phyloP scores from a whole-genome alignment of 2,888 invertebrate genomes.

The Fragum fragum region DNA sequence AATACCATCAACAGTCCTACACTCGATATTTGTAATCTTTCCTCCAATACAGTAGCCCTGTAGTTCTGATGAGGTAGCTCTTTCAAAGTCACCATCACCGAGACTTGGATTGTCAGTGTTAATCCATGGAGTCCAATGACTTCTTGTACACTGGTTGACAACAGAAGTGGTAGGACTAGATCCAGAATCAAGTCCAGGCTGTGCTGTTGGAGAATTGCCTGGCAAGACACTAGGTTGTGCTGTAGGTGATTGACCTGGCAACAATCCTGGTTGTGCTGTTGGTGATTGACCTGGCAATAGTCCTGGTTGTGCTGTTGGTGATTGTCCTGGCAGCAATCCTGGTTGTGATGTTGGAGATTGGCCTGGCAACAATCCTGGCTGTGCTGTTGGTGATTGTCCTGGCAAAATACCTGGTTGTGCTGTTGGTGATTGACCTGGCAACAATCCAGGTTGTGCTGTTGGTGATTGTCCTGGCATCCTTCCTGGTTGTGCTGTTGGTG shows the following conservation, averaged over 20 bases:
- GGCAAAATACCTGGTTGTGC: slow-evolving; percentile 47
- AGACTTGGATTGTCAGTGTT: slow-evolving; percentile 75
- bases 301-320: slow-evolving; percentile 55
- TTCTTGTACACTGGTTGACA: slow-evolving; percentile 47
- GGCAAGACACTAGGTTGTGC: slow-evolving; percentile 46
- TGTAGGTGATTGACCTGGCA: slow-evolving; percentile 55
- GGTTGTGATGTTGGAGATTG: slow-evolving; percentile 52
- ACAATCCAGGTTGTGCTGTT: slow-evolving; percentile 49
- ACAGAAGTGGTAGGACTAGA: slow-evolving; percentile 61
- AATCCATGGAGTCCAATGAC: slow-evolving; percentile 75
- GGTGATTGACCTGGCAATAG: slow-evolving; percentile 44
- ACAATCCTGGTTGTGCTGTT: slow-evolving; percentile 49
- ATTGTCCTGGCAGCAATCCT: slow-evolving; percentile 31
- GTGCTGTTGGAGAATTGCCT: slow-evolving; percentile 56
- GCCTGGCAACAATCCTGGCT: slow-evolving; percentile 45
- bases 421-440: slow-evolving; percentile 52
- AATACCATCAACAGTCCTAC: slow-evolving; percentile 73
- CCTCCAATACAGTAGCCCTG: slow-evolving; percentile 75
- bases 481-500: slow-evolving; percentile 53
- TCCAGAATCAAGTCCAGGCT: slow-evolving; percentile 38
- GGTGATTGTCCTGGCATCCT: slow-evolving; percentile 45
- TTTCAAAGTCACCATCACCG: slow-evolving; percentile 74
- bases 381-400: slow-evolving; percentile 53
- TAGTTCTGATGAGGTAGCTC: slow-evolving; percentile 62
- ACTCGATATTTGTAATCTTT: slow-evolving; percentile 79